Conservation (phyloP, 2,797 vertebrate species). For the Champsocephalus gunnari region DNA sequence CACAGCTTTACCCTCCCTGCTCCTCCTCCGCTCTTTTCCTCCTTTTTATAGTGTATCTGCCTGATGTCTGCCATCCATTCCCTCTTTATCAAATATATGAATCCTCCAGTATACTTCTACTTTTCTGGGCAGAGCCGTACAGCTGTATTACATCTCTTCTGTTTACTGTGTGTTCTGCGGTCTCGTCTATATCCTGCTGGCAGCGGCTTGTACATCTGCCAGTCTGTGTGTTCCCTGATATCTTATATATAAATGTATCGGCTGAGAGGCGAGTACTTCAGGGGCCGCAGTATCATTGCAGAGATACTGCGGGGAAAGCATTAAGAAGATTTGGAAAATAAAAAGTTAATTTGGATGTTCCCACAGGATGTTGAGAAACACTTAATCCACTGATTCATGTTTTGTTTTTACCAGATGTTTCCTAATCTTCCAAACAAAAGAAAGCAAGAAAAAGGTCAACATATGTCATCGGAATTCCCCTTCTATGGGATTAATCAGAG, state of each 20-base stretch:
- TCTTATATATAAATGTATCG: conserved; percentile 58
- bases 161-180: conserved; percentile 24
- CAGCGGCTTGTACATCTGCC: conserved; percentile 22
- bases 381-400: conserved; percentile 43
- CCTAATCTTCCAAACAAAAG: conserved; percentile 48
- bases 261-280: conserved; percentile 31
- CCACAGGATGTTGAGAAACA: conserved; percentile 59
- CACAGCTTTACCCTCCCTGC: conserved; percentile 65
- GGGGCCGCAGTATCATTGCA: conserved; percentile 55
- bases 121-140: not conserved
- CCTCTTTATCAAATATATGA: conserved; percentile 10
- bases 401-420: conserved; percentile 47
- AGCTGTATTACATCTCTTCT: conserved; percentile 10
- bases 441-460: not conserved
- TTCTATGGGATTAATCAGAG: conserved; percentile 3
- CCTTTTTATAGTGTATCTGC: conserved; percentile 34
- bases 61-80: conserved; percentile 41
- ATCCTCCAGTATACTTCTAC: not conserved
- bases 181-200: conserved; percentile 28
- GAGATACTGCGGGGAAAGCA: conserved; percentile 44
- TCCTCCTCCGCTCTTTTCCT: conserved; percentile 40
- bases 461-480: conserved; percentile 28
- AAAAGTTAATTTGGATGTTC: conserved; percentile 40
- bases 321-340: conserved; percentile 12
- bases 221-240: conserved; percentile 28